A percentile compares a stretch with the other conserved stretches of the same genome.
Conservation (phyloP, 2,797 vertebrate species). For the Thunnus albacares region DNA sequence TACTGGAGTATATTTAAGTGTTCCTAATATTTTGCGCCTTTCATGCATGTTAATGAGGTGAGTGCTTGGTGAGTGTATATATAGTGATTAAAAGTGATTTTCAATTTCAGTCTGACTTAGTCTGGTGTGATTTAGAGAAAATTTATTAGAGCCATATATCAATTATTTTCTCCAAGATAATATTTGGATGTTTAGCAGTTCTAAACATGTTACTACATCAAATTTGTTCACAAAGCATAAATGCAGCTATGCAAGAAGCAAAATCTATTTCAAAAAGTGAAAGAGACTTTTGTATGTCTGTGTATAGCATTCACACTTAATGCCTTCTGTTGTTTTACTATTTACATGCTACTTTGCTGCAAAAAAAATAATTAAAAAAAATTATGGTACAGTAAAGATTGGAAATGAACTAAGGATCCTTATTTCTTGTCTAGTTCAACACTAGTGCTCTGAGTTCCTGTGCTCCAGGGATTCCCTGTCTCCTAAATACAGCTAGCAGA, state of each 20-base stretch:
- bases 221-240: neutral
- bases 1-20: too few relatives aligned
- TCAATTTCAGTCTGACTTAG: neutral
- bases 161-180: neutral
- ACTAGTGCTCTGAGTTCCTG: constrained; percentile 21
- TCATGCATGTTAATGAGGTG: too few relatives aligned
- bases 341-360: neutral
- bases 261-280: neutral
- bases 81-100: too few relatives aligned
- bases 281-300: neutral
- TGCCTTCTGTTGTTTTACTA: neutral
- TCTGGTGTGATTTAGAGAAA: neutral
- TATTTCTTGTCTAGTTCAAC: neutral
- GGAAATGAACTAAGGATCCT: neutral
- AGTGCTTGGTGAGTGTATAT: too few relatives aligned
- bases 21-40: too few relatives aligned
- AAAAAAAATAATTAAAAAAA: neutral
- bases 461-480: constrained; percentile 31
- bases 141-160: neutral
- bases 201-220: too few relatives aligned
- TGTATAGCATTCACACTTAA: too few relatives aligned
- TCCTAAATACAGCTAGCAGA: constrained; percentile 19
- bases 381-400: neutral
- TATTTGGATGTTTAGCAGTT: neutral
- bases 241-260: neutral